phyloP scores from a whole-genome alignment of 2,888 invertebrate genomes.

The Biston stratarius region DNA sequence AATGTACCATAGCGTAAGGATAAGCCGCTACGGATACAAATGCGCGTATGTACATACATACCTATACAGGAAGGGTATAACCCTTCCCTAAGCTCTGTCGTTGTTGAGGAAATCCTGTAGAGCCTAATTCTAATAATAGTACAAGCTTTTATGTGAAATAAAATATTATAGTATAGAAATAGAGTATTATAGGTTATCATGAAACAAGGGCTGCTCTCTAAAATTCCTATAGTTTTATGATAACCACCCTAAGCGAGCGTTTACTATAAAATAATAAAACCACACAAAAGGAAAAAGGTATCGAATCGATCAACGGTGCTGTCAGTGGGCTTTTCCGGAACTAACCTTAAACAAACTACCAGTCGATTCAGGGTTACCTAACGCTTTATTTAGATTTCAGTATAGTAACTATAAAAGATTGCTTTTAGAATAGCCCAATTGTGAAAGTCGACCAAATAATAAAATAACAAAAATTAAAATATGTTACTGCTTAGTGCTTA shows the following conservation, averaged over 20 bases:
- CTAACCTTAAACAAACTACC: slow-evolving; percentile 12
- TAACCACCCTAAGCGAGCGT: slow-evolving; percentile 1
- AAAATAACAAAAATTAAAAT: too few species aligned
- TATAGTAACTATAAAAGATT: neutral
- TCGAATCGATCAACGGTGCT: slow-evolving; percentile 25
- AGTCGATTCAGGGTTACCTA: slow-evolving; percentile 14
- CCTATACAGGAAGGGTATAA: too few species aligned
- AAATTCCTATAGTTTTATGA: slow-evolving; percentile 1
- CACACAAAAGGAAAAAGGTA: slow-evolving; percentile 13
- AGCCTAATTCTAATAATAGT: neutral
- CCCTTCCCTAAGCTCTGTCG: too few species aligned
- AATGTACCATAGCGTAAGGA: too few species aligned
- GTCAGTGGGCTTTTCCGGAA: slow-evolving; percentile 18
- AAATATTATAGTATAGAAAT: too few species aligned
- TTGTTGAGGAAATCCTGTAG: too few species aligned
- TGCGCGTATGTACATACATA: too few species aligned
- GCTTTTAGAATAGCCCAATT: too few species aligned
- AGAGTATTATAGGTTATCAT: neutral
- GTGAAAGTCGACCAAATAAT: too few species aligned
- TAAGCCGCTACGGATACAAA: too few species aligned
- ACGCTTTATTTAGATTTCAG: neutral
- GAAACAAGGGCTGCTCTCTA: neutral
- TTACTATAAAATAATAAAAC: slow-evolving; percentile 18
- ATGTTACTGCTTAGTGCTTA: too few species aligned
- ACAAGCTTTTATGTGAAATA: too few species aligned